Evolutionary conservation across 2,797 vertebrate species (phyloP).

Genomic region (Malacoraja senta): DNA sequence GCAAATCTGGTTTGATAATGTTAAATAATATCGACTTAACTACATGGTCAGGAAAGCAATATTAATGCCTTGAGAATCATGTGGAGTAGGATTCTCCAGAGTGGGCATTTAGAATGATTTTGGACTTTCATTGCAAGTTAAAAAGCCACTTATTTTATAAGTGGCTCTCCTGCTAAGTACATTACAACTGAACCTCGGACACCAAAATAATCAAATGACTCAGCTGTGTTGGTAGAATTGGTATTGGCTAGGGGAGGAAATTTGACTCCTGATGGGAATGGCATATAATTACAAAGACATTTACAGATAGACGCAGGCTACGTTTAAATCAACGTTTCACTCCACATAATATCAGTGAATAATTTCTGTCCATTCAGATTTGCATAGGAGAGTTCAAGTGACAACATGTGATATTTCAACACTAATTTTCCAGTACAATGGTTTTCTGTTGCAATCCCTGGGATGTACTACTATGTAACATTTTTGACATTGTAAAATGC

Average conservation of each 20-base stretch:
- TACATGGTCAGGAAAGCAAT: background rate
- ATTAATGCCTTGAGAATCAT: background rate
- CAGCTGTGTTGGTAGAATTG: background rate
- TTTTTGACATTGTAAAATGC: background rate
- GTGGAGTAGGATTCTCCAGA: background rate
- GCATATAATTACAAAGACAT: background rate
- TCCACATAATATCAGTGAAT: background rate
- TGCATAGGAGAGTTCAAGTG: background rate
- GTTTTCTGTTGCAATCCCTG: background rate
- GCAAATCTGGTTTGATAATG: background rate
- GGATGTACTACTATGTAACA: background rate
- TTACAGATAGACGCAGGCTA: background rate
- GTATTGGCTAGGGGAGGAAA: background rate
- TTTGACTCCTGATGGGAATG: background rate
- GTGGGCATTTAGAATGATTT: background rate
- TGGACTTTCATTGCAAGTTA: background rate
- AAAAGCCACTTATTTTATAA: background rate
- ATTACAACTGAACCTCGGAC: background rate
- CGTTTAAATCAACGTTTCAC: background rate
- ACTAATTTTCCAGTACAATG: background rate
- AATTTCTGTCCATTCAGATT: conserved; percentile 44
- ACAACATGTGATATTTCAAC: background rate
- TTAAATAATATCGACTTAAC: background rate
- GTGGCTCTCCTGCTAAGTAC: background rate
- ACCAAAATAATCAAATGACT: background rate